Evolutionary conservation across 2,113 vertebrate species (phyloP).

Genomic region (Pantherophis guttatus): DNA sequence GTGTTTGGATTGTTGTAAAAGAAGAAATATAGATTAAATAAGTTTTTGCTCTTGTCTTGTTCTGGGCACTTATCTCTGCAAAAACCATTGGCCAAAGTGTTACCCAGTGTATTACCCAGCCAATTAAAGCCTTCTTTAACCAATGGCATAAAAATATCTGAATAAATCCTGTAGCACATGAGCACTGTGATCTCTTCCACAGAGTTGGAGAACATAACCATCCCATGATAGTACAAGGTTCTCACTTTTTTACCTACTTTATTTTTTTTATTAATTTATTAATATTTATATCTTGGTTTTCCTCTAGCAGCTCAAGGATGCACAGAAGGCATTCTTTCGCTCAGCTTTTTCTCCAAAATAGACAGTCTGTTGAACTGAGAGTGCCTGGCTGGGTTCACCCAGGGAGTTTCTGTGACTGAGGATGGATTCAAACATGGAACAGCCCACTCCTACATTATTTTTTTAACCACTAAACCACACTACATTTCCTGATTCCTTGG

Average conservation of each 20-base stretch:
- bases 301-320: not conserved
- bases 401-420: not conserved
- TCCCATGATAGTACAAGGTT: not conserved
- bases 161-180: not conserved
- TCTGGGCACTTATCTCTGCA: not conserved
- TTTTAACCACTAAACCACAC: not conserved
- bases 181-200: not conserved
- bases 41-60: not conserved
- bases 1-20: not conserved
- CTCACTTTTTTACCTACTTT: not conserved
- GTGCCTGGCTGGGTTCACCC: not conserved
- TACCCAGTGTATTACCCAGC: not conserved
- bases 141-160: not conserved
- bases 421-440: not conserved
- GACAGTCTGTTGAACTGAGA: not conserved
- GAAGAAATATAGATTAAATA: not conserved
- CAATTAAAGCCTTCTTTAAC: not conserved
- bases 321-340: not conserved
- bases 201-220: not conserved
- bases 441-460: not conserved
- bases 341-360: not conserved
- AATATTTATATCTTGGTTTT: not conserved
- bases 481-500: not conserved
- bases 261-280: not conserved
- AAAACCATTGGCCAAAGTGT: not conserved